phyloP scores from a whole-genome alignment of 1,140 invertebrate genomes.

The Lasaia peninsularis region DNA sequence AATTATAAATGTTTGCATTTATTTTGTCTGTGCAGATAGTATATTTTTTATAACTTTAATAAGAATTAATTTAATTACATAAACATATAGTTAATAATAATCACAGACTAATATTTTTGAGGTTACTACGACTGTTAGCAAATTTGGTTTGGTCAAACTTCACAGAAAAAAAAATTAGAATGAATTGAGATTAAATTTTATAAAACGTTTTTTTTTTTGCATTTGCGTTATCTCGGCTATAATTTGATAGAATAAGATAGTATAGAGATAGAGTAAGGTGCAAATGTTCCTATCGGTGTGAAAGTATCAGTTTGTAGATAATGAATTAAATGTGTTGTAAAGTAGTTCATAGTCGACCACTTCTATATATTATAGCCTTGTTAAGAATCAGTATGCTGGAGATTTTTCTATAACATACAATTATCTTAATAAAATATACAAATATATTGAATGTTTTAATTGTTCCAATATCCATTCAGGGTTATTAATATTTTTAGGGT shows the following conservation, averaged over 20 bases:
- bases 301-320: conserved; percentile 35
- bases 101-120: background rate
- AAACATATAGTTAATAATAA: too few relatives aligned
- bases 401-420: conserved; percentile 71
- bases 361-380: conserved; percentile 60
- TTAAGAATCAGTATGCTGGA: conserved; percentile 51
- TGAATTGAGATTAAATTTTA: background rate
- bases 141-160: background rate
- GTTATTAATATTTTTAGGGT: background rate
- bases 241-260: conserved; percentile 1
- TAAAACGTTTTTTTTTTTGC: background rate
- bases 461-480: too few relatives aligned
- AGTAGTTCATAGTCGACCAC: conserved; percentile 56
- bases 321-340: conserved; percentile 36
- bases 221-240: background rate
- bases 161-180: background rate
- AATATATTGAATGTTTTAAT: conserved; percentile 30
- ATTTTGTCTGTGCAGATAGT: too few relatives aligned
- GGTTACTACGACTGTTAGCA: background rate
- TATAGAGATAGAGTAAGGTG: conserved; percentile 55
- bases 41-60: too few relatives aligned
- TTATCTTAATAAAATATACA: conserved; percentile 66
- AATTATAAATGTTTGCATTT: too few relatives aligned
- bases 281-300: conserved; percentile 74
- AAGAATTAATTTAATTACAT: too few relatives aligned